Base-by-base conservation (phyloP, 1,140 invertebrate species). In the Drosophila virilis region DNA sequence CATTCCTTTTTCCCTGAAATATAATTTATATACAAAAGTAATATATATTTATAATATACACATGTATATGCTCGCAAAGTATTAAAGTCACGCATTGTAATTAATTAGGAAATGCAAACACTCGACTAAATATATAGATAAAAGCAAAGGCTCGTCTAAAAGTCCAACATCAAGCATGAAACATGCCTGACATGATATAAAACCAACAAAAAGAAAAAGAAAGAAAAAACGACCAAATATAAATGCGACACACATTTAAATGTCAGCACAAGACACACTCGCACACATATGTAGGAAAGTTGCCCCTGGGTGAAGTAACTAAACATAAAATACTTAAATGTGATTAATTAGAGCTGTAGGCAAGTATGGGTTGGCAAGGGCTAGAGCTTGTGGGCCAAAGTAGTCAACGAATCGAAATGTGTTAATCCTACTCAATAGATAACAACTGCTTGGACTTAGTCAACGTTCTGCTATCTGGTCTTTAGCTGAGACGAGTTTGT, bases 51-150 rank as follows among this genome's bases (percentile, higher is more conserved):
- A 35, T 13, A 35, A 28, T 50, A 59, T 67, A 58, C 46, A 9
- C 32, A 51, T 67, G 13, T 61, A 43, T 79, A 61, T 72, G 54
- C 67, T 64, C 64, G 74, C 77, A 80, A 78, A 82, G 83, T 75
- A 86, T 76, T 60, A 51, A 46, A 80, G 81, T 85, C 82, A 85
- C 82, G 82, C 82, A 75, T 78, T 85, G 73, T 85, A 86, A 85
- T 86, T 85, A 85, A 85, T 85, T 78, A 86, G 76, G 67, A 85
- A 85, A 86, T 82, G 75, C 75, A 81, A 86, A 78, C 82, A 81
- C 82, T 86, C 74, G 57, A 78, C 77, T 76, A 57, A 81, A 86
- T 78, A 66, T 76, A 13, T 54, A 71, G 76, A 77, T 74, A 69
- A 58, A 74, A 74, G 55, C 46, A 74, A 69, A 74, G 74, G 64